phyloP scores from a whole-genome alignment of 2,888 invertebrate genomes.

The Synanthedon formicaeformis region DNA sequence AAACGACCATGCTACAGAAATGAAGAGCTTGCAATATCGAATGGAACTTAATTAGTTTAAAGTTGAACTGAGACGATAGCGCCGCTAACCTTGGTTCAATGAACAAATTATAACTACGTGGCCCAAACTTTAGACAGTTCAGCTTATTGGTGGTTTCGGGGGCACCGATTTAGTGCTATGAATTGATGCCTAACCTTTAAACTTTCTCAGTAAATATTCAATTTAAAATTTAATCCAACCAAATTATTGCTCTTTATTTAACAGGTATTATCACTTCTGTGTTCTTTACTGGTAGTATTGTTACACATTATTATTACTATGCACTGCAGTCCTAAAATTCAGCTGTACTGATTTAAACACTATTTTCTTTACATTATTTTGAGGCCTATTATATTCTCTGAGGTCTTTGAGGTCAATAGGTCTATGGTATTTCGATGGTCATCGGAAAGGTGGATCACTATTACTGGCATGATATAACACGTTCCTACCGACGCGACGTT shows the following conservation, averaged over 20 bases:
- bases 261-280: no score
- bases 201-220: not conserved
- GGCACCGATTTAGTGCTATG: not conserved
- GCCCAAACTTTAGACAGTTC: not conserved
- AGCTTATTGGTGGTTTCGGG: not conserved
- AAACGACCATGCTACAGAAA: not conserved
- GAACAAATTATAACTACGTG: not conserved
- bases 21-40: not conserved
- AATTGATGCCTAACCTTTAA: not conserved
- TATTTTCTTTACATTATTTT: no score
- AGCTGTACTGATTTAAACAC: no score
- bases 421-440: no score
- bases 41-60: not conserved
- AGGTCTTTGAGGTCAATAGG: no score
- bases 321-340: no score
- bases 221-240: not conserved
- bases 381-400: no score
- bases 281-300: no score
- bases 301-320: no score
- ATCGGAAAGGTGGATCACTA: no score
- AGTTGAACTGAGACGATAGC: not conserved
- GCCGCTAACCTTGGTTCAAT: not conserved
- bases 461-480: not conserved
- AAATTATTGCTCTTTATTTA: no score
- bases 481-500: not conserved